phyloP scores from a whole-genome alignment of 2,113 vertebrate species.

The Microtus richardsoni region DNA sequence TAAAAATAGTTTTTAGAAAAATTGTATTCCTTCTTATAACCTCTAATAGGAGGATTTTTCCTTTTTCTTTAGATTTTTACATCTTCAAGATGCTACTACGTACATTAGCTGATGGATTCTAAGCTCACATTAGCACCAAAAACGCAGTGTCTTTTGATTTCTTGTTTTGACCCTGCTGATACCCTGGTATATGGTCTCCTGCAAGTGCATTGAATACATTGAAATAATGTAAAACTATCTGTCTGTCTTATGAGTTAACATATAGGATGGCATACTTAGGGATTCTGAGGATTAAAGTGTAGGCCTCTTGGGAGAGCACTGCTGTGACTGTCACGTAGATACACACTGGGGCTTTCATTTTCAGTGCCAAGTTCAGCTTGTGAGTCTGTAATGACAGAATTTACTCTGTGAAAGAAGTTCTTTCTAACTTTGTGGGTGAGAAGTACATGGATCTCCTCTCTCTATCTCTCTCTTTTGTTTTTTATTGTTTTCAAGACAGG shows the following conservation, averaged over 20 bases:
- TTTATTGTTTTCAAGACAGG: too few relatives aligned
- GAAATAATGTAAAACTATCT: not conserved
- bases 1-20: constrained; percentile 4
- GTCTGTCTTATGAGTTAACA: not conserved
- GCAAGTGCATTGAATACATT: not conserved
- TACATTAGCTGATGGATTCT: not conserved
- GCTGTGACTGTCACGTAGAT: not conserved
- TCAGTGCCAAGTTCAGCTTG: not conserved
- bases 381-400: not conserved
- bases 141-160: not conserved
- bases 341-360: not conserved
- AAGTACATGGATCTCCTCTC: not conserved
- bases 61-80: not conserved
- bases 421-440: not conserved
- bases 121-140: not conserved
- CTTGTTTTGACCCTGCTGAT: not conserved
- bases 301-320: not conserved
- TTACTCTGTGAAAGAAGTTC: not conserved
- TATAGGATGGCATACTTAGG: not conserved
- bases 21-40: not conserved
- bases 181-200: not conserved
- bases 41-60: not conserved
- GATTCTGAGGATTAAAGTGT: not conserved
- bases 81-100: not conserved
- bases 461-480: too few relatives aligned